Evolutionary conservation across 2,797 vertebrate genomes (phyloP), one percentile per base, ranked within the genome.

Genomic region (Aplochiton taeniatus): DNA sequence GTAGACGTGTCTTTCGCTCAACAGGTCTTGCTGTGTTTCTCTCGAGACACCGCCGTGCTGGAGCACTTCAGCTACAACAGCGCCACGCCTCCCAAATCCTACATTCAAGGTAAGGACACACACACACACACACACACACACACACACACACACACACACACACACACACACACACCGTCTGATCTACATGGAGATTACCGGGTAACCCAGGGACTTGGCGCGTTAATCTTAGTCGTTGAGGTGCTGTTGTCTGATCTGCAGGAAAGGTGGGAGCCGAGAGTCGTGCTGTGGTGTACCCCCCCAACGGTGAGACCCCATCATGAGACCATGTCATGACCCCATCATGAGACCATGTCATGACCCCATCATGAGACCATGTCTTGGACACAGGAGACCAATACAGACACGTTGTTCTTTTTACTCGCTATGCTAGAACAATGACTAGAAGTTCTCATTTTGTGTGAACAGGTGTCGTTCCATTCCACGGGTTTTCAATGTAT

Each of bases 401-500:
- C 53, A 20, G 17, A 18, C 17, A 17, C 13, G 14, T 20, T 17
- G 41, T 44, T 4, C 55, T 11, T 16, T 18, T 9, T 11, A 20
- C 18, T 9, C 51, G 8, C 11, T 20, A 17, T 11, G 16, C 31
- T 31, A 57, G 60, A 41, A 6, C 7, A 43, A 13, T 72, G 10
- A 70, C 53, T 43, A 19, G 4, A 11, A 19, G 51, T 5, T 42
- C 9, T 62, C n/a, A 4, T 16, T 14, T 13, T 71, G 11, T 83
- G n/a, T 72, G 70, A 79, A 63, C 83, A 99, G 98, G 98, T 86
- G 96, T 99, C 0, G 96, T 99, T 70, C 98, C 96, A 55, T 99
- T 99, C 74, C 98, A 99, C 45, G 98, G 98, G 42, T 99, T 99
- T 88, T 98, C 98, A 56, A 99, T 99, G 98, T 99, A 99, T 63